Evolutionary conservation across 2,113 vertebrate genomes (phyloP).

Genomic region (Sinocyclocheilus rhinocerous): DNA sequence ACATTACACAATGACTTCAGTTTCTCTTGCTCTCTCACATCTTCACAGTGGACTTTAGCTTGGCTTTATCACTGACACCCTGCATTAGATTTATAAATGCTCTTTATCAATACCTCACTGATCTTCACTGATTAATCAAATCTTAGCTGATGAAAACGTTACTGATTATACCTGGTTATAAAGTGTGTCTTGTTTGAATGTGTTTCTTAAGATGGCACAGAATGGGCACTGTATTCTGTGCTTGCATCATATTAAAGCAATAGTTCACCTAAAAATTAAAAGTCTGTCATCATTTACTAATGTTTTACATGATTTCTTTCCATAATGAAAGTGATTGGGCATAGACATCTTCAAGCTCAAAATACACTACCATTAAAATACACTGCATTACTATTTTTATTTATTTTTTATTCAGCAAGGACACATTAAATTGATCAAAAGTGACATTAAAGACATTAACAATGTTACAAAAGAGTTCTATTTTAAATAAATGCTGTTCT

Average conservation of each 20-base stretch:
- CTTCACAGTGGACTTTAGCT: slow-evolving; percentile 31
- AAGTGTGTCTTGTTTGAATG: neutral
- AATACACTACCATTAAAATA: too few species aligned
- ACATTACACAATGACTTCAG: neutral
- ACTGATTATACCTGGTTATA: neutral
- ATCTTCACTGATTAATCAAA: slow-evolving; percentile 17
- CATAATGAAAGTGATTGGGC: neutral
- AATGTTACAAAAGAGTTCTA: neutral
- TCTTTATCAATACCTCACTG: slow-evolving; percentile 6
- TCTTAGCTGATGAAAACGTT: neutral
- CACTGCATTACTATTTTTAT: too few species aligned
- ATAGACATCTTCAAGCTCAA: neutral
- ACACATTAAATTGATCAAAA: neutral
- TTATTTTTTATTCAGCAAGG: neutral
- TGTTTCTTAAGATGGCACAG: neutral
- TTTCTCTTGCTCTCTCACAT: neutral
- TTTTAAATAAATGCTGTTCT: neutral
- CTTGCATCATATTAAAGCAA: neutral
- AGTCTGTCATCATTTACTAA: neutral
- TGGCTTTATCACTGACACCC: slow-evolving; percentile 23
- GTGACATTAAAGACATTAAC: neutral
- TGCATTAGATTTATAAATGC: slow-evolving; percentile 14
- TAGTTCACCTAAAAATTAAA: neutral
- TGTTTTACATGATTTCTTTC: neutral
- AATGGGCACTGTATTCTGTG: neutral